Base-by-base conservation (phyloP, 1,140 invertebrate genomes). In the Macrobrachium nipponense region DNA sequence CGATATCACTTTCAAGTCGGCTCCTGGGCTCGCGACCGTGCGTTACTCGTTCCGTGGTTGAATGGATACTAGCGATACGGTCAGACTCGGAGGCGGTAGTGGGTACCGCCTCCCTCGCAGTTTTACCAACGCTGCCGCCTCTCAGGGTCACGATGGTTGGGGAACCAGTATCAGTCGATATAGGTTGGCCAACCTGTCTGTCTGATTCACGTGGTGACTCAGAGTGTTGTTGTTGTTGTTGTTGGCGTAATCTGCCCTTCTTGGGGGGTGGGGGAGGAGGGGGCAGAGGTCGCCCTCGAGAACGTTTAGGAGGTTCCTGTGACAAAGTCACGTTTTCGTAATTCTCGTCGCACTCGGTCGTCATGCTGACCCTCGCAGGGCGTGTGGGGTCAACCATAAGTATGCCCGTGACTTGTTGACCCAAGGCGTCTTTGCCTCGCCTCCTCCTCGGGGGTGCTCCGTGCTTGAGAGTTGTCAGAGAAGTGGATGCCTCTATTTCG, bases 231-330 rank as follows among this genome's bases (percentile, higher is more conserved):
- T 76, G 17, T 27, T 64, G 70, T 23, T 76, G 43, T 15, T 78
- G 64, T 27, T 62, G 77, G n/a, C 43, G 77, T 62, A 18, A 18
- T 73, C 80, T 79, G 27, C 80, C 79, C 23, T 87, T 82, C 70
- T 82, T 80, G 61, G 84, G 84, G 58, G 84, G 83, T 17, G 84
- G 84, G 17, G 87, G 87, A 36, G 84, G 82, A 15, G 87, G 87
- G n/a, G 87, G 87, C 5, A 87, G 84, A n/a, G 83, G 87, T 18
- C 87, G 83, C 11, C 73, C 36, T 15, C 78, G 84, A 23, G 61
- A 70, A 58, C 86, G 81, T 17, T 17, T 64, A 58, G 84, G 76
- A 20, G 58, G 72, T 17, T 51, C 64, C 14, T 59, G 18, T 17
- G 36, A 43, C 23, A 88, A 14, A 5, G 36, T 64, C 12, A 88